Evolutionary conservation across 2,888 invertebrate species (phyloP).

Genomic region (Callyntrura sp.): DNA sequence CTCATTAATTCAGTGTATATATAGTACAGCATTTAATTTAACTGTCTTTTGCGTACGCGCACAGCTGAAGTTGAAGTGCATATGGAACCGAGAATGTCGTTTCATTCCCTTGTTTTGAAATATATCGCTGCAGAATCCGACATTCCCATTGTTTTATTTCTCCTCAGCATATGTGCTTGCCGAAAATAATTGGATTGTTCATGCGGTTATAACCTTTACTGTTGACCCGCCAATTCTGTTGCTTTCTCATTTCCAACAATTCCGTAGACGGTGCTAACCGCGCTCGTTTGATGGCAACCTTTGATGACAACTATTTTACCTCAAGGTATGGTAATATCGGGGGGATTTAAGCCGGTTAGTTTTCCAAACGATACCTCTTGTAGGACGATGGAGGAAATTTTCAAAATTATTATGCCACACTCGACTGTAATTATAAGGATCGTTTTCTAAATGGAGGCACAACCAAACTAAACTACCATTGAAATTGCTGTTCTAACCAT

Average conservation of each 20-base stretch:
- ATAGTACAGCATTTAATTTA: conserved; percentile 41
- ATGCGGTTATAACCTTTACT: no score
- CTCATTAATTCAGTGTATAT: conserved; percentile 45
- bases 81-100: neutral
- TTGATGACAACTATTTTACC: neutral
- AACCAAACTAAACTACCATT: no score
- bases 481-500: no score
- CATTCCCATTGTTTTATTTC: no score
- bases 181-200: no score
- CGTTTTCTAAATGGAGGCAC: no score
- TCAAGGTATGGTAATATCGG: neutral
- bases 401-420: no score
- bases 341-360: no score
- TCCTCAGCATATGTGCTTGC: no score
- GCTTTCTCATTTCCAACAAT: neutral
- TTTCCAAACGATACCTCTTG: no score
- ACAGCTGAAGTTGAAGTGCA: neutral
- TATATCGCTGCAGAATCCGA: neutral
- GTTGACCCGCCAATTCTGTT: neutral
- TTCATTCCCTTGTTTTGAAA: neutral
- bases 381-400: no score
- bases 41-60: conserved; percentile 9
- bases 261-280: neutral
- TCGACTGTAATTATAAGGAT: no score
- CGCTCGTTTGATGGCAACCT: neutral